Percentiles rank a stretch among this genome's conserved stretches.
Evolutionary conservation across 1,140 invertebrate genomes (phyloP).

Genomic region (Drosophila pallidifrons): DNA sequence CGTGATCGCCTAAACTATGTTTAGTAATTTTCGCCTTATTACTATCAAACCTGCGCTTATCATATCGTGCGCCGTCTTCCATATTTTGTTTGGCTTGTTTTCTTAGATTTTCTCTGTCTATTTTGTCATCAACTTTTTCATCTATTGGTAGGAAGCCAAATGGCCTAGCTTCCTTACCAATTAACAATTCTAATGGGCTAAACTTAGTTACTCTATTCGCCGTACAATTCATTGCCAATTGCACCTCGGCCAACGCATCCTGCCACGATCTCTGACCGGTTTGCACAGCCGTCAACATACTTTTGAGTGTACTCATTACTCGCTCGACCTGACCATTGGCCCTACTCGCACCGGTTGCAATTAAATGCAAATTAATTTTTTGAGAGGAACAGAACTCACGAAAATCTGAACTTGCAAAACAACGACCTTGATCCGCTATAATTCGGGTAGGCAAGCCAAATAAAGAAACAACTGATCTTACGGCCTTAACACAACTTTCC

Average conservation of each 20-base stretch:
- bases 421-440: too few relatives aligned
- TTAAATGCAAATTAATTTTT: constrained; percentile 8
- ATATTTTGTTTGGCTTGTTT: constrained; percentile 22
- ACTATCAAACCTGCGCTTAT: constrained; percentile 4
- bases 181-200: constrained; percentile 2
- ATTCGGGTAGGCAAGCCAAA: too few relatives aligned
- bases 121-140: not conserved
- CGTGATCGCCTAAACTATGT: constrained; percentile 2
- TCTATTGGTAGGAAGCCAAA: constrained; percentile 9
- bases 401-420: too few relatives aligned
- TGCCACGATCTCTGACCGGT: constrained; percentile 10
- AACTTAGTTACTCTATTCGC: not conserved
- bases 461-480: too few relatives aligned
- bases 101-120: constrained; percentile 11
- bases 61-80: not conserved
- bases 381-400: too few relatives aligned
- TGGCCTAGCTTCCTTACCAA: constrained; percentile 25
- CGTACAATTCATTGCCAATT: constrained; percentile 4
- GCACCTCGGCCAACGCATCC: constrained; percentile 5
- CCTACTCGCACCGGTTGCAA: not conserved
- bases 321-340: not conserved
- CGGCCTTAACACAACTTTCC: too few relatives aligned
- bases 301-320: constrained; percentile 6
- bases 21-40: constrained; percentile 12
- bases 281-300: constrained; percentile 7